phyloP scores from a whole-genome alignment of 1,140 invertebrate genomes.

The Drosophila lacteicornis region DNA sequence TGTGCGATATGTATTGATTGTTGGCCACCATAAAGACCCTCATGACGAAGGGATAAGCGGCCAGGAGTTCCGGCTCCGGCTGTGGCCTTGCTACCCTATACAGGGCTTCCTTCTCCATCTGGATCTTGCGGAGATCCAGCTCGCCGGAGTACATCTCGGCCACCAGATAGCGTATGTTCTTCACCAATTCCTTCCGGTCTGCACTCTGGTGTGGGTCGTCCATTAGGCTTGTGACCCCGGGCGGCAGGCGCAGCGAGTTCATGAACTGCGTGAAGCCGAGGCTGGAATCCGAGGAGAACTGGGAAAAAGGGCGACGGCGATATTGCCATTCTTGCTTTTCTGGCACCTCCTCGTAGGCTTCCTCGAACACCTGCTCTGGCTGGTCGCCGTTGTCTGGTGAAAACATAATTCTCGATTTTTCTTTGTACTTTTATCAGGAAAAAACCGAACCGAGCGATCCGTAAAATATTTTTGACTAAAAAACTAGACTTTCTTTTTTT shows the following conservation, averaged over 20 bases:
- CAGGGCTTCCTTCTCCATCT: neutral
- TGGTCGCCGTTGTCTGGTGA: neutral
- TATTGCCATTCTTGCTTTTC: neutral
- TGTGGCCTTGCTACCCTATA: no score
- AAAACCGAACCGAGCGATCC: neutral
- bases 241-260: neutral
- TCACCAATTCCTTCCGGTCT: no score
- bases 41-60: constrained; percentile 21
- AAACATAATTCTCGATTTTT: neutral
- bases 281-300: neutral
- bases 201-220: no score
- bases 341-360: neutral
- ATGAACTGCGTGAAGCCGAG: neutral
- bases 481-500: neutral
- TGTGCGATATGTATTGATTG: neutral
- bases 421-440: neutral
- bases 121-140: neutral
- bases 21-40: constrained; percentile 44
- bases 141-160: no score
- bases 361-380: neutral
- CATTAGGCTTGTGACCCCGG: neutral
- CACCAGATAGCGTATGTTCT: no score
- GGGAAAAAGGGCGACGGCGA: no score
- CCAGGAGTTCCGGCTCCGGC: neutral
- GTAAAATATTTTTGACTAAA: neutral